Evolutionary conservation across 64 coral and sea anemone species (phyloP).

Genomic region (Porites lutea): DNA sequence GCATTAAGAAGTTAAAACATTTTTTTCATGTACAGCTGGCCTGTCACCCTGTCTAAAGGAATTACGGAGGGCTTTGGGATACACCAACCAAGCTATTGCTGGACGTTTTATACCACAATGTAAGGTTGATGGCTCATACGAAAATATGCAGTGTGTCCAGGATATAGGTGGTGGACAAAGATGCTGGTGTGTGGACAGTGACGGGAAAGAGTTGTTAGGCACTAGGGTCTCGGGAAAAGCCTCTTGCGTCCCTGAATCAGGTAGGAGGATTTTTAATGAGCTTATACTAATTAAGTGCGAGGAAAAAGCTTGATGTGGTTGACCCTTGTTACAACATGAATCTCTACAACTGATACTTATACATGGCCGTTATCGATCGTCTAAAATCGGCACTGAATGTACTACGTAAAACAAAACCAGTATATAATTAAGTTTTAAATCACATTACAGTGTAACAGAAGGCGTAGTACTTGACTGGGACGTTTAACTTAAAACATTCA

Average conservation of each 20-base stretch:
- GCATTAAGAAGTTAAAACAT: too few species aligned
- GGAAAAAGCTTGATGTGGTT: too few species aligned
- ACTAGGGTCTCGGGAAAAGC: constrained; percentile 62
- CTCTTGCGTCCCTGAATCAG: constrained; percentile 51
- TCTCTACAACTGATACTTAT: too few species aligned
- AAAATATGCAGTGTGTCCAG: constrained; percentile 73
- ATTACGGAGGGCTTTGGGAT: constrained; percentile 66
- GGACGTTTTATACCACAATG: constrained; percentile 74
- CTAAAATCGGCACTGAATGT: too few species aligned
- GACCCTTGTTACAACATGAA: too few species aligned
- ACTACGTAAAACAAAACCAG: too few species aligned
- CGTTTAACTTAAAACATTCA: too few species aligned
- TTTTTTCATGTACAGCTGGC: constrained; percentile 58
- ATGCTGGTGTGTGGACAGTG: constrained; percentile 90
- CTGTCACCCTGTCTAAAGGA: constrained; percentile 84
- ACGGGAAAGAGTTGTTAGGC: constrained; percentile 79
- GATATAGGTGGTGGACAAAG: neutral
- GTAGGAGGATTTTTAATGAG: constrained; percentile 19
- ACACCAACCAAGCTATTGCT: constrained; percentile 16
- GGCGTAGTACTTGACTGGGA: too few species aligned
- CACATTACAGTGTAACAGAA: too few species aligned
- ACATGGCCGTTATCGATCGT: too few species aligned
- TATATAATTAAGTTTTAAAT: too few species aligned
- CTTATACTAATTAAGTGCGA: too few species aligned
- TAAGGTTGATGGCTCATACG: constrained; percentile 79